These are phyloP conservation scores for Trichomycterus rosablanca DNA, from an alignment of 2,113 vertebrate genomes.

Conservation along the genomic window DNA sequence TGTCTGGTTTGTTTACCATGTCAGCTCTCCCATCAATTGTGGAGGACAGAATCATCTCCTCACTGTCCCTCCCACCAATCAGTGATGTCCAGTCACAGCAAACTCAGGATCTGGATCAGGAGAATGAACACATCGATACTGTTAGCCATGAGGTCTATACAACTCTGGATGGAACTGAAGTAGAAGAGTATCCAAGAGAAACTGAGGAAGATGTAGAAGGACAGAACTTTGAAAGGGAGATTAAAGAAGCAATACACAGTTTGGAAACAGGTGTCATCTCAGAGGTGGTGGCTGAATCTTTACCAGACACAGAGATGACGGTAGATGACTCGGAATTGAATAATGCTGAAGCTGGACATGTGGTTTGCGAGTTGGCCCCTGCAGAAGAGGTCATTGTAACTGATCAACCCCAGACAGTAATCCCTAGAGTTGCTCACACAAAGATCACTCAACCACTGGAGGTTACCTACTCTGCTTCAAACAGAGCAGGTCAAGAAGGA, in stretches of 20 bases:
- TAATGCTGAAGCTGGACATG: conserved; percentile 1
- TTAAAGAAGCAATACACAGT: conserved; percentile 26
- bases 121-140: neutral
- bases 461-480: conserved; percentile 1
- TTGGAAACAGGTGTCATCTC: conserved; percentile 15
- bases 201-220: conserved; percentile 27
- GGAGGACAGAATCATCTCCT: conserved; percentile 39
- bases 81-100: neutral
- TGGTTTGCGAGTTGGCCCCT: neutral
- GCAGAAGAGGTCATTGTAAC: neutral
- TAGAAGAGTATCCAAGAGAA: conserved; percentile 2
- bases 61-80: conserved; percentile 29
- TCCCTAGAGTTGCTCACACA: conserved; percentile 25
- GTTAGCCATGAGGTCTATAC: conserved; percentile 13
- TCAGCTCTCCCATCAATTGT: conserved; percentile 40
- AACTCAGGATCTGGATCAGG: neutral
- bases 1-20: neutral
- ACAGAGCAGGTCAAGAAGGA: neutral
- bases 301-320: neutral
- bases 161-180: conserved; percentile 7
- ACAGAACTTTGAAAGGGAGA: conserved; percentile 28
- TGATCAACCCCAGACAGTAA: conserved; percentile 3
- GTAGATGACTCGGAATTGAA: conserved; percentile 4
- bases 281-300: neutral
- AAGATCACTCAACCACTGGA: conserved; percentile 28